Base-by-base conservation (phyloP, 2,113 vertebrate species). In the Boleophthalmus pectinirostris region DNA sequence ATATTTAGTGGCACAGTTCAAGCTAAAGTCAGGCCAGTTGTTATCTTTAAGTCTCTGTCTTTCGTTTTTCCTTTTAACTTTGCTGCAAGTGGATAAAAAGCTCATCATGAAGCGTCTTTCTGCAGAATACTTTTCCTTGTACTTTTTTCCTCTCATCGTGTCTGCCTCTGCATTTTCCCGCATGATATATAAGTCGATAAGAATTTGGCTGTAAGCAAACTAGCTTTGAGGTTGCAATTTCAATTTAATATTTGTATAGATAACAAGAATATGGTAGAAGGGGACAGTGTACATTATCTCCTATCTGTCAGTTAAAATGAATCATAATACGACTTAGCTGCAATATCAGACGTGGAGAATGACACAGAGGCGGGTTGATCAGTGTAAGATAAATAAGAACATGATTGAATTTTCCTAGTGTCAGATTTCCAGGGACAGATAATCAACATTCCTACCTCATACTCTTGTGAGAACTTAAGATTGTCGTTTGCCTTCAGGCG, bases 391-490 rank as follows among this genome's bases (percentile, higher is more conserved):
- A 68, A 78, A 81, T 60, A 51, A n/a, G 63, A 5, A 23, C 53
- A 54, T 15, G 65, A 57, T 68, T 53, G 60, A 66, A 74, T 67
- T 87, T 80, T 45, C 29, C 35, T 16, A 80, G 68, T 80, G 60
- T 2, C 63, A 82, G 80, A 77, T 67, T 82, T 68, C 69, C 77
- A 70, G 72, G 66, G 65, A 69, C 16, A 69, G 80, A 82, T 83
- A 72, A 89, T 86, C 82, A 75, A 72, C 75, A 86, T 82, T 84
- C 87, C 45, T 95, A 99, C 98, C 96, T 99, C 98, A 83, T 99
- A 99, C 82, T 99, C 98, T 93, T 99, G 98, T 79, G 98, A 99
- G 91, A 99, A 99, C 91, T 98, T 98, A 92, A 99, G 93, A 92
- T 97, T 98, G 92, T 98, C 97, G 88, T 98, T 99, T 72, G 97